phyloP scores from a whole-genome alignment of 2,797 vertebrate species.

The Squalus acanthias region DNA sequence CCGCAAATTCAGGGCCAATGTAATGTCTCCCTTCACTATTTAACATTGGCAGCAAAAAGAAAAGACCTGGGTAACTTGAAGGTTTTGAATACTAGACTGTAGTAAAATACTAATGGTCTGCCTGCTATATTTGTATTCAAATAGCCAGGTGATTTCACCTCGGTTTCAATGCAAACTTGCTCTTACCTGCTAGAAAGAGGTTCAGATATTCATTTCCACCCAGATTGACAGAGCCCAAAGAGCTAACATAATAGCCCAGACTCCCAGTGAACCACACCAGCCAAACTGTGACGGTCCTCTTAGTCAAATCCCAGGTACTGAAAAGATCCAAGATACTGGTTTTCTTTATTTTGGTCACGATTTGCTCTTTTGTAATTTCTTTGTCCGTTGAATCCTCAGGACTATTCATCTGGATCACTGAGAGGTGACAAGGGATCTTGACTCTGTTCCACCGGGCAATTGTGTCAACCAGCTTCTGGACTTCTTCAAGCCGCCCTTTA shows the following conservation, averaged over 20 bases:
- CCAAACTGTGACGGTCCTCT: conserved; percentile 79
- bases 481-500: conserved; percentile 66
- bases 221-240: conserved; percentile 76
- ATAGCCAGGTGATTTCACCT: neutral
- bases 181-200: conserved; percentile 81
- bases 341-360: conserved; percentile 53
- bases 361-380: conserved; percentile 42
- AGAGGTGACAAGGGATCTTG: conserved; percentile 60
- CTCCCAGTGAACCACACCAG: conserved; percentile 88
- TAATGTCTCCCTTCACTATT: neutral
- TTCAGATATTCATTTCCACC: conserved; percentile 85
- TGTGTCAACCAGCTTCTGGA: conserved; percentile 68
- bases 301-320: conserved; percentile 67
- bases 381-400: conserved; percentile 40
- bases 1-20: neutral
- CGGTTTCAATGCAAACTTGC: conserved; percentile 36
- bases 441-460: conserved; percentile 76
- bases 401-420: conserved; percentile 62
- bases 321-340: conserved; percentile 78
- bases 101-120: neutral
- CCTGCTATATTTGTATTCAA: neutral
- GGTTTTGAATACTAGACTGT: neutral
- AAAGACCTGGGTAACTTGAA: neutral
- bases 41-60: neutral
- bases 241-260: conserved; percentile 87